A percentile compares a stretch with the other conserved stretches of the same genome.
Conservation (phyloP, 1,140 invertebrate genomes). For the Trichonephila inaurata region DNA sequence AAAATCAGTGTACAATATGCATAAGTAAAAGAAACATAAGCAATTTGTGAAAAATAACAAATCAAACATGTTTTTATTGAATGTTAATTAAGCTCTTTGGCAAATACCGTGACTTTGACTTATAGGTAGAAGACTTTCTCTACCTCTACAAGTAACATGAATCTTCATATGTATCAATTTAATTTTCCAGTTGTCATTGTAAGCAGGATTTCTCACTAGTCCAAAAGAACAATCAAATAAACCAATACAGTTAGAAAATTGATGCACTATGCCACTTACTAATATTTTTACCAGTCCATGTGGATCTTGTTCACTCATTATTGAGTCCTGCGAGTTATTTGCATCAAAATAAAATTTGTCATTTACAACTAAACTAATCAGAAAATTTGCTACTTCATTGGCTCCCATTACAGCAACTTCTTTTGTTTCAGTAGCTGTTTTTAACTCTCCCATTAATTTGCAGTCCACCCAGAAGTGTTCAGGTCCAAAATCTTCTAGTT, state of each 20-base stretch:
- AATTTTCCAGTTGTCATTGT: slow-evolving; percentile 63
- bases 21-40: too few relatives aligned
- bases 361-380: slow-evolving; percentile 8
- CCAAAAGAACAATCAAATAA: slow-evolving; percentile 66
- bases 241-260: slow-evolving; percentile 56
- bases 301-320: slow-evolving; percentile 28
- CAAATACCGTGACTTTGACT: not conserved
- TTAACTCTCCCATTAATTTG: not conserved
- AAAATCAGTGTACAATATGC: too few relatives aligned
- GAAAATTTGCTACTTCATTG: slow-evolving; percentile 19
- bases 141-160: not conserved
- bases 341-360: slow-evolving; percentile 67
- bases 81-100: not conserved
- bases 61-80: too few relatives aligned
- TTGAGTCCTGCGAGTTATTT: not conserved
- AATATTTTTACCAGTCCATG: slow-evolving; percentile 62
- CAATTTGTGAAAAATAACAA: too few relatives aligned
- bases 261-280: slow-evolving; percentile 58
- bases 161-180: slow-evolving; percentile 51
- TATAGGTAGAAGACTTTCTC: not conserved
- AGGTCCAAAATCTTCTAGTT: slow-evolving; percentile 51
- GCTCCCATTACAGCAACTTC: slow-evolving; percentile 6
- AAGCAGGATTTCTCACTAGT: slow-evolving; percentile 48
- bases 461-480: slow-evolving; percentile 68
- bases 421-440: not conserved